These are phyloP conservation scores for Cephalopterus ornatus DNA, from an alignment of 2,113 vertebrate genomes.

Conservation along the genomic window DNA sequence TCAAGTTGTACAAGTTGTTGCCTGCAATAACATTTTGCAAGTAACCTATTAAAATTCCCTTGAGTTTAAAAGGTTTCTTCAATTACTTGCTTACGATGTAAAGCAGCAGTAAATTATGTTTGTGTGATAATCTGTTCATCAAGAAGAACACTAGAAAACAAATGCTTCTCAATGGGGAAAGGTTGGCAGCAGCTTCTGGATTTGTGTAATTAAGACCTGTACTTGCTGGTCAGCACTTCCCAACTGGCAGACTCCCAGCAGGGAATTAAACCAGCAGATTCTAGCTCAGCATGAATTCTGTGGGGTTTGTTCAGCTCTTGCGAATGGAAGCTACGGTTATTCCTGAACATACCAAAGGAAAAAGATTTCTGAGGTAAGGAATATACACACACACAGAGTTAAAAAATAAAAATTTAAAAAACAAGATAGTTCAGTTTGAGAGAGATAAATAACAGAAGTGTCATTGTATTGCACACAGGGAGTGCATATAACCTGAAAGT, in stretches of 20 bases:
- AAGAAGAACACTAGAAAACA: conserved; percentile 59
- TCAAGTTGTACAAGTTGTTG: conserved; percentile 84
- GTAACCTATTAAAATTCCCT: conserved; percentile 92
- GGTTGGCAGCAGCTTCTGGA: conserved; percentile 59
- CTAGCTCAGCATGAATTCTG: conserved; percentile 50
- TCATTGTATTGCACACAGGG: neutral
- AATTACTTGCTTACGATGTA: conserved; percentile 73
- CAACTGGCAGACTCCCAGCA: conserved; percentile 54
- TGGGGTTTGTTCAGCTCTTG: conserved; percentile 36
- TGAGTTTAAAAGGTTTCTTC: conserved; percentile 78
- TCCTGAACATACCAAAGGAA: neutral
- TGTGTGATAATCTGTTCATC: conserved; percentile 65
- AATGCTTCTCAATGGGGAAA: conserved; percentile 65
- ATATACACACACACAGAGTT: neutral
- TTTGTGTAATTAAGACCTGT: conserved; percentile 56
- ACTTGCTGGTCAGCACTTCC: conserved; percentile 57
- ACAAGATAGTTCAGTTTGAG: neutral
- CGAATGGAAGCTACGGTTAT: conserved; percentile 27
- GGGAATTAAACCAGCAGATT: conserved; percentile 62
- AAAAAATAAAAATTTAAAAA: neutral
- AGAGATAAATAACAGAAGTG: neutral
- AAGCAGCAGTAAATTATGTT: conserved; percentile 72
- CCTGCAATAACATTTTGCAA: conserved; percentile 95
- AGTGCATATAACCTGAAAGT: neutral
- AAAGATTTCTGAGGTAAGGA: neutral